Conservation (phyloP, 2,888 invertebrate genomes). For the Plebejus anna region DNA sequence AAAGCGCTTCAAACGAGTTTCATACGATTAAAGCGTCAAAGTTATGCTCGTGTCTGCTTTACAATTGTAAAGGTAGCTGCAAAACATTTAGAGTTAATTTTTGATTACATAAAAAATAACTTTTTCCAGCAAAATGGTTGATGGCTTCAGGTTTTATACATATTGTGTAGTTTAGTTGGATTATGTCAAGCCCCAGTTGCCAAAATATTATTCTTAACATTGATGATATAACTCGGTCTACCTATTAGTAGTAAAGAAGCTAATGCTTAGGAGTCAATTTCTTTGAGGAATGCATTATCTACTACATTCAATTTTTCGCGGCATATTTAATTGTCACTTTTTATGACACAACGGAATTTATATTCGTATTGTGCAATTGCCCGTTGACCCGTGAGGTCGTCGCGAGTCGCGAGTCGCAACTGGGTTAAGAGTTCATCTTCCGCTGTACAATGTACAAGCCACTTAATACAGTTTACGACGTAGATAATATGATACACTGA, state of each 20-base stretch:
- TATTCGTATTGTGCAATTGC: slow-evolving; percentile 8
- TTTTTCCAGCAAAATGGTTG: not conserved
- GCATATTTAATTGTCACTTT: not conserved
- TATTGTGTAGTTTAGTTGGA: too few relatives aligned
- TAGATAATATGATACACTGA: not conserved
- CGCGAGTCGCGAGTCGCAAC: not conserved
- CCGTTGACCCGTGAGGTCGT: slow-evolving; percentile 3
- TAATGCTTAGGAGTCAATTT: too few relatives aligned
- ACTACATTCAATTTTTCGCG: not conserved
- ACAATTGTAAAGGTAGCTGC: not conserved
- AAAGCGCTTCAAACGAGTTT: slow-evolving; percentile 8
- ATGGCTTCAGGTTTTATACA: too few relatives aligned
- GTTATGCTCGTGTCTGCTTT: not conserved
- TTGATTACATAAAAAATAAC: too few relatives aligned
- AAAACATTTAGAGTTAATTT: not conserved
- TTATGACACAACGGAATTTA: not conserved
- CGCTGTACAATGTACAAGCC: not conserved
- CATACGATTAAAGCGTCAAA: slow-evolving; percentile 17
- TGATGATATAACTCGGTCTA: too few relatives aligned
- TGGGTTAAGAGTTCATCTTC: slow-evolving; percentile 11
- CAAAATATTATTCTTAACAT: too few relatives aligned
- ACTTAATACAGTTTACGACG: not conserved
- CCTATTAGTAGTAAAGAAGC: too few relatives aligned
- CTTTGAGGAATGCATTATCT: too few relatives aligned
- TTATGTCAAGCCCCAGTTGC: too few relatives aligned